Conservation (phyloP, 2,113 vertebrate species). For the Entosphenus tridentatus region DNA sequence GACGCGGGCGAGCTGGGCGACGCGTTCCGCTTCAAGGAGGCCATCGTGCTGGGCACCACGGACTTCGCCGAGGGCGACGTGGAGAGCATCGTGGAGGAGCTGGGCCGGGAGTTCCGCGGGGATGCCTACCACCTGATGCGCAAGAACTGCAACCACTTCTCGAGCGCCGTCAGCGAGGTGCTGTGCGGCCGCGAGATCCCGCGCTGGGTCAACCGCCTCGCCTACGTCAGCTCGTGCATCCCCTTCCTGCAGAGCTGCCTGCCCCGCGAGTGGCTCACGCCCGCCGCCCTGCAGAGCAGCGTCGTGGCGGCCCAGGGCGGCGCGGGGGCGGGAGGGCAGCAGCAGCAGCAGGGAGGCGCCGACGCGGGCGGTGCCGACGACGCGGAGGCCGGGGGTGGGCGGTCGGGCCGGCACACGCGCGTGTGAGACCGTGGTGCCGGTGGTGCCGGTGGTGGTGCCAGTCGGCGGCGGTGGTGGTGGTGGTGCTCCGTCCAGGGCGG, state of each 20-base stretch:
- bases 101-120: conserved; percentile 95
- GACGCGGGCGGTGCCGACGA: too few relatives aligned
- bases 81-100: conserved; percentile 84
- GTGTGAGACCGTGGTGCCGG: too few relatives aligned
- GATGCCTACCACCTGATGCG: conserved; percentile 98
- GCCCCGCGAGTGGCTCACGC: conserved; percentile 93
- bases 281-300: conserved; percentile 81
- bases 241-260: conserved; percentile 96
- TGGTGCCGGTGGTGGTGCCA: too few relatives aligned
- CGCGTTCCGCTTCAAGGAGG: conserved; percentile 98
- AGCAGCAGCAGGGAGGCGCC: too few relatives aligned
- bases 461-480: too few relatives aligned
- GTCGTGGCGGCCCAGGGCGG: conserved; percentile 17
- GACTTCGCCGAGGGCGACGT: conserved; percentile 92
- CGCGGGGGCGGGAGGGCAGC: too few relatives aligned
- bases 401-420: too few relatives aligned
- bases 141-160: conserved; percentile 99
- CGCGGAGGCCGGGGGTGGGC: too few relatives aligned
- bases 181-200: conserved; percentile 91
- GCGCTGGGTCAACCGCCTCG: conserved; percentile 91
- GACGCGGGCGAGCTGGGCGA: conserved; percentile 86
- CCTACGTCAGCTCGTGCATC: conserved; percentile 98
- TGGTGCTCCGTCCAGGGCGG: too few relatives aligned
- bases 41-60: conserved; percentile 82
- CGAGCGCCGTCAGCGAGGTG: conserved; percentile 87